Conservation (phyloP, 2,888 invertebrate genomes). For the Stegana nigrithorax region DNA sequence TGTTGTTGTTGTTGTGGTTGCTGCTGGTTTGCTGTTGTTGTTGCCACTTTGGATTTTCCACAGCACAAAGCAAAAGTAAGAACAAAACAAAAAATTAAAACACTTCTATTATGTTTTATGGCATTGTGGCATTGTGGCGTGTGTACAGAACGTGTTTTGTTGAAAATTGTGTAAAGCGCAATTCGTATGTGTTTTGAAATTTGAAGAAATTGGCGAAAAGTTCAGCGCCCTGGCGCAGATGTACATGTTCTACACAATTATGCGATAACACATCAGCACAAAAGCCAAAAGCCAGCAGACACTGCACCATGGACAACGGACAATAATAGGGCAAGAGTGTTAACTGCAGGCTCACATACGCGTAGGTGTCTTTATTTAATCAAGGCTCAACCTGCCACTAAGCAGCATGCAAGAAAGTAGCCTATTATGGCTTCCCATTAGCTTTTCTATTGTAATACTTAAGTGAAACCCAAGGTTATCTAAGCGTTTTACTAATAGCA, state of each 20-base stretch:
- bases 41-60: background rate
- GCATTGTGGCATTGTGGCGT: background rate
- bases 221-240: slow-evolving; percentile 42
- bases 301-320: background rate
- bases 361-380: no score
- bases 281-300: no score
- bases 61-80: background rate
- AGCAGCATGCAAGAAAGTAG: no score
- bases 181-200: slow-evolving; percentile 39
- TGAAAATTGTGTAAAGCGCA: background rate
- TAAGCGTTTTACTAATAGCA: no score
- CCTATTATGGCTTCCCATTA: no score
- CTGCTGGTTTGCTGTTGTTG: background rate
- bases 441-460: no score
- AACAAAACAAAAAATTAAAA: no score
- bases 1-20: slow-evolving; percentile 21
- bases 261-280: no score
- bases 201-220: slow-evolving; percentile 38
- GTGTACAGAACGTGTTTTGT: slow-evolving; percentile 7
- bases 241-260: slow-evolving; percentile 43
- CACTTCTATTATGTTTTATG: slow-evolving; percentile 16
- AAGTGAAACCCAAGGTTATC: no score
- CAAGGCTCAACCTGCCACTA: no score
- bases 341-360: no score
- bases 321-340: background rate